Evolutionary conservation across 2,888 invertebrate species (phyloP), one percentile per base, ranked within the genome.

Genomic region (Harmothoe impar): DNA sequence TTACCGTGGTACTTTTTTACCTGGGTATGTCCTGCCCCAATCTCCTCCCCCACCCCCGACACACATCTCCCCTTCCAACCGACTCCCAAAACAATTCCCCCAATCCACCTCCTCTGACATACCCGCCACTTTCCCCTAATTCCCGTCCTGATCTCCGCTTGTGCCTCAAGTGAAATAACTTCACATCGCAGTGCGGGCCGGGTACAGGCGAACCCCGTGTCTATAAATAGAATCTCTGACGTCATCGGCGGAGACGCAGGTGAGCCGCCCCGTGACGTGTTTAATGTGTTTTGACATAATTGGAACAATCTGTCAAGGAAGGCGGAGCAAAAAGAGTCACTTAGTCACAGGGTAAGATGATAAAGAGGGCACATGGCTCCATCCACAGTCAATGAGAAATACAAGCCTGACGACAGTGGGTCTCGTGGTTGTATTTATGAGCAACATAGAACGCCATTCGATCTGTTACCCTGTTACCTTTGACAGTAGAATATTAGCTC

Each of bases 201-300:
- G 72, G 72, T 72, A 72, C 72, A 72, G 25, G 72, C 72, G 29
- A 29, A 25, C 72, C 72, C 29, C 25, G 31, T 25, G 25, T 72
- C 72, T 72, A 72, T 72, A 72, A 72, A 72, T 72, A 72, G 29
- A 29, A 5, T 1, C 17, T 15, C 15, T 72, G 72, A 72, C 72
- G 72, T 72, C 72, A 72, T 29, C 7, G 62, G 31, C 5, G 25
- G 72, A 25, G 72, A 72, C 72, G 72, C 72, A 72, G 72, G 72
- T 72, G 72, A 72, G 15, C 23, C 43, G 43, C 43, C 43, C 62
- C 23, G 62, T 62, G 62, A 62, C 62, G 62, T 62, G 62, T 62
- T 62, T 62, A 62, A 62, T 62, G 62, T 62, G 62, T n/a, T 62
- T 62, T 62, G 72, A 25, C 72, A 15, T 72, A 72, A 72, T 72